These are phyloP conservation scores for Graptemys geographica DNA, from an alignment of 2,797 vertebrate genomes.

Conservation along the genomic window DNA sequence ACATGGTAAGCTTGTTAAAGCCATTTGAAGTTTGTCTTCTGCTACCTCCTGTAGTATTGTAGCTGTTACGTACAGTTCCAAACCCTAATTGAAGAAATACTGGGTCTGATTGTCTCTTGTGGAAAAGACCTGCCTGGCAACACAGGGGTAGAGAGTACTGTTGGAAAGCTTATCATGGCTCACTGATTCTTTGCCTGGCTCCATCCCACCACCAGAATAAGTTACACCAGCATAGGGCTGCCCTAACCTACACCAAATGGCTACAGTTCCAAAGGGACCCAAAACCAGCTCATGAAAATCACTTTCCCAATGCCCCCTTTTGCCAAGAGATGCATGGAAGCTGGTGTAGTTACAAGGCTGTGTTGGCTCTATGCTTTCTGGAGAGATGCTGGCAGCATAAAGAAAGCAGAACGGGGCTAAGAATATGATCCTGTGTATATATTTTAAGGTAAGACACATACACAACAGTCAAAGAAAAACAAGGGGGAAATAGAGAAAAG, in stretches of 20 bases:
- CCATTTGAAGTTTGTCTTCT: rapidly evolving
- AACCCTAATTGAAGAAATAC: neutral
- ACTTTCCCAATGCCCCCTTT: neutral
- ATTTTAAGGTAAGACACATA: neutral
- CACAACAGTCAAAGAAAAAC: neutral
- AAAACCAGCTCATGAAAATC: neutral
- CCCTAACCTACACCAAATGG: neutral
- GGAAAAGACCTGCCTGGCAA: neutral
- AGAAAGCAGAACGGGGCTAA: neutral
- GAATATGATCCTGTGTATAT: neutral
- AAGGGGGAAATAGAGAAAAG: neutral
- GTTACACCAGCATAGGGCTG: neutral
- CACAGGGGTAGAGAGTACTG: neutral
- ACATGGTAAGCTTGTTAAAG: neutral
- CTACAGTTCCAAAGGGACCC: neutral
- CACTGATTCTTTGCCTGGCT: neutral
- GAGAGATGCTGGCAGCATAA: neutral
- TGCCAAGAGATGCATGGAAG: neutral
- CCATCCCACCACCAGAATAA: neutral
- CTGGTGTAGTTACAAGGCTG: neutral
- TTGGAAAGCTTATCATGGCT: neutral
- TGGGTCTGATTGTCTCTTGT: neutral
- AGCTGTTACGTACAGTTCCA: neutral
- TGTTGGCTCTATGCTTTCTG: neutral
- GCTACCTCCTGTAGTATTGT: neutral